phyloP scores from a whole-genome alignment of 2,888 invertebrate species.

The Liopterus haemorrhoidalis region DNA sequence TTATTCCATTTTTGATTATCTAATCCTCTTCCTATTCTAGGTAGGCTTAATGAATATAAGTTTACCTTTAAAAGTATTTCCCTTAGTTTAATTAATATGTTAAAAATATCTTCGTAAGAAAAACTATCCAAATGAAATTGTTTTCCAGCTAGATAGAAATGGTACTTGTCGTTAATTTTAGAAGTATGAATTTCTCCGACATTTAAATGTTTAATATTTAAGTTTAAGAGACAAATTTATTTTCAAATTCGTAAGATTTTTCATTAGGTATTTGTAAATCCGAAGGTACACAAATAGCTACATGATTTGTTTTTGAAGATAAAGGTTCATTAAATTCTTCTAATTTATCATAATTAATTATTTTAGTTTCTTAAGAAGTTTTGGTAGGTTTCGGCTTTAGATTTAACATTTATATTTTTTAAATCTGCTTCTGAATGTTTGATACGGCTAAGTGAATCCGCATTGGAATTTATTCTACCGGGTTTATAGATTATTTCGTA shows the following conservation, averaged over 20 bases:
- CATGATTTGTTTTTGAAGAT: too few relatives aligned
- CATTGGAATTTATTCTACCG: constrained; percentile 29
- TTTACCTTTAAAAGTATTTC: too few relatives aligned
- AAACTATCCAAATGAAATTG: constrained; percentile 28
- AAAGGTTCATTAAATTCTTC: not conserved
- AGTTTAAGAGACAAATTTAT: not conserved
- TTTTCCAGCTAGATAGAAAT: constrained; percentile 19
- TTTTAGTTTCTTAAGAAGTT: not conserved
- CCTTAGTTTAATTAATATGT: constrained; percentile 20
- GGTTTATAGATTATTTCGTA: constrained; percentile 33
- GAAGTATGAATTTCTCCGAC: not conserved
- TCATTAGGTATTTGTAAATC: not conserved
- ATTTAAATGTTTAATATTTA: not conserved
- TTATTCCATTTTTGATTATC: constrained; percentile 24
- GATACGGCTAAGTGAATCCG: constrained; percentile 24
- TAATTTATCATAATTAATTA: not conserved
- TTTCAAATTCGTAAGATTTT: not conserved
- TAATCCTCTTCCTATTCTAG: constrained; percentile 12
- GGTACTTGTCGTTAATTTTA: not conserved
- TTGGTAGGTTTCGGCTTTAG: not conserved
- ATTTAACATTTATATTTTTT: not conserved
- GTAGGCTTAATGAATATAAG: constrained; percentile 13
- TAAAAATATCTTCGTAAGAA: constrained; percentile 30
- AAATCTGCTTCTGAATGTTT: not conserved
- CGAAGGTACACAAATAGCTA: too few relatives aligned